phyloP scores from a whole-genome alignment of 2,113 vertebrate genomes.

The Polypterus senegalus region DNA sequence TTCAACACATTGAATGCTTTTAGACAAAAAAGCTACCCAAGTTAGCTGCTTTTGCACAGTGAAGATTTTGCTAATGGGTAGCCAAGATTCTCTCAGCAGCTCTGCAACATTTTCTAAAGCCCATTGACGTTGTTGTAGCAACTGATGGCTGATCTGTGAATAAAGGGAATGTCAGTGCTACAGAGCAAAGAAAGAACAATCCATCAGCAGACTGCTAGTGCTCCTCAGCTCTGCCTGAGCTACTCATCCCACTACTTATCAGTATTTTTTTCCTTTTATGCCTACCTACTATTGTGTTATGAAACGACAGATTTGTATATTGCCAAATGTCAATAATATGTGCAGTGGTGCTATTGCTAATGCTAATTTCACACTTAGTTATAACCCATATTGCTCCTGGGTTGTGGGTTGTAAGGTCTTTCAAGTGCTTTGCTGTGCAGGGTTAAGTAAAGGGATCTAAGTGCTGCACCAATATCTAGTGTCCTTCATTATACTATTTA shows the following conservation, averaged over 20 bases:
- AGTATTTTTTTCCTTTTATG: too few relatives aligned
- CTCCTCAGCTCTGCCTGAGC: slow-evolving; percentile 48
- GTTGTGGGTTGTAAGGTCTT: too few relatives aligned
- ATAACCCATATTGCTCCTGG: too few relatives aligned
- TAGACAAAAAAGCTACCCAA: slow-evolving; percentile 60
- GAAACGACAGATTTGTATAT: too few relatives aligned
- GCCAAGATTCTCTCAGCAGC: slow-evolving; percentile 60
- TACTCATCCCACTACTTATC: slow-evolving; percentile 51
- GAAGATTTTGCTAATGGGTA: slow-evolving; percentile 71
- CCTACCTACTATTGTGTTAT: too few relatives aligned
- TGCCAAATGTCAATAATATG: too few relatives aligned
- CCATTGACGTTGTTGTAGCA: slow-evolving; percentile 65
- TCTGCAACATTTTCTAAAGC: slow-evolving; percentile 69
- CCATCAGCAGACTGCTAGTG: slow-evolving; percentile 59
- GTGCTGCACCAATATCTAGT: too few relatives aligned
- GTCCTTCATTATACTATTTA: too few relatives aligned
- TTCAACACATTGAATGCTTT: slow-evolving; percentile 41
- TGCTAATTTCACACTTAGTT: too few relatives aligned
- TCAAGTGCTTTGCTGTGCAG: too few relatives aligned
- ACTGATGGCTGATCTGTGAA: slow-evolving; percentile 65
- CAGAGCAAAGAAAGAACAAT: slow-evolving; percentile 47
- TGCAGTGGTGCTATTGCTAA: too few relatives aligned
- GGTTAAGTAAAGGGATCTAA: too few relatives aligned
- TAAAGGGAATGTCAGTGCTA: slow-evolving; percentile 74
- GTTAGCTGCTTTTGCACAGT: slow-evolving; percentile 75